Percentiles rank a stretch among this genome's conserved stretches.
phyloP scores from a whole-genome alignment of 2,888 invertebrate genomes.

The Cheilosia pagana region DNA sequence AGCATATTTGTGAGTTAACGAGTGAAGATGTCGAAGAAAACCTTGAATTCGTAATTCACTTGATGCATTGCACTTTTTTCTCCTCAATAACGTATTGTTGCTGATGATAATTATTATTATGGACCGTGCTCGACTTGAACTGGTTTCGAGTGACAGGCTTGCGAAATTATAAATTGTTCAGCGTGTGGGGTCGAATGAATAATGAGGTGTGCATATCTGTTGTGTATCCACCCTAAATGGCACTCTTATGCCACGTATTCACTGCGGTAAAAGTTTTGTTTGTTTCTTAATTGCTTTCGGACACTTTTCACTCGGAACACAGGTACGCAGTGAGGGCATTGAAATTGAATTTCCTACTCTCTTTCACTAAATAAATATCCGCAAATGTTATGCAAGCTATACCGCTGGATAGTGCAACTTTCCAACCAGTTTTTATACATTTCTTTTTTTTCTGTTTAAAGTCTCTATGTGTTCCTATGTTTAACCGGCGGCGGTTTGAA shows the following conservation, averaged over 20 bases:
- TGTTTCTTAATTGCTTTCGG: conserved; percentile 5
- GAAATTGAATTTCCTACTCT: conserved; percentile 61
- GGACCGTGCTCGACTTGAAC: conserved; percentile 29
- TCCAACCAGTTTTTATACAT: conserved; percentile 60
- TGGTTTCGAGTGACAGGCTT: conserved; percentile 30
- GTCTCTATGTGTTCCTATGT: neutral
- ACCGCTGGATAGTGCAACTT: conserved; percentile 42
- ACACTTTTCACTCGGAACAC: conserved; percentile 43
- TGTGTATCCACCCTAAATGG: conserved; percentile 47
- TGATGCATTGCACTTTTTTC: conserved; percentile 55
- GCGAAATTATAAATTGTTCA: conserved; percentile 6
- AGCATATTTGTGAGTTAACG: conserved; percentile 48
- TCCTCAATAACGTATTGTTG: conserved; percentile 18
- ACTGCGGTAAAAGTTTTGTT: conserved; percentile 30
- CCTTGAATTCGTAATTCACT: conserved; percentile 64
- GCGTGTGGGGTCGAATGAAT: conserved; percentile 14
- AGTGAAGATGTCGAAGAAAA: conserved; percentile 64
- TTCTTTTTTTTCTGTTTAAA: conserved; percentile 11
- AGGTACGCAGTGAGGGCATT: conserved; percentile 31
- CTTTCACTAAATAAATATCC: conserved; percentile 54
- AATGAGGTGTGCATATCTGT: conserved; percentile 17
- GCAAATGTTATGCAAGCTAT: conserved; percentile 64
- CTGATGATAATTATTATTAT: conserved; percentile 25
- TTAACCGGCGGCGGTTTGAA: conserved; percentile 25
- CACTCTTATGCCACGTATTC: conserved; percentile 56